phyloP scores from a whole-genome alignment of 2,797 vertebrate genomes.

The Xenentodon cancila region DNA sequence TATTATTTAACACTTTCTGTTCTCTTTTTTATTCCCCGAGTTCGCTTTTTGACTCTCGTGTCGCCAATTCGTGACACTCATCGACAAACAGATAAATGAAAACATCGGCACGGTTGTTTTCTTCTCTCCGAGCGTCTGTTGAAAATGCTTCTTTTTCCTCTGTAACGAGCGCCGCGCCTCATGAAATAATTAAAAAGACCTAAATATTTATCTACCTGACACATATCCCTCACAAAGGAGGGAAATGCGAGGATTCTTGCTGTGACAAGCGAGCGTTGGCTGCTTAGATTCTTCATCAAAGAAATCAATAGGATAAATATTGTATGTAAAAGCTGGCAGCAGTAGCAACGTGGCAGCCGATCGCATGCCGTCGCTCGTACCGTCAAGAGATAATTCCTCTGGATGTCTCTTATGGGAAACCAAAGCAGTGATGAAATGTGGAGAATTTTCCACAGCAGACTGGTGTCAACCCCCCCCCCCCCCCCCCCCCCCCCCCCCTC shows the following conservation, averaged over 20 bases:
- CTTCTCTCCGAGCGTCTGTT: conserved; percentile 26
- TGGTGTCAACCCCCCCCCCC: conserved; percentile 3
- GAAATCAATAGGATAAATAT: conserved; percentile 78
- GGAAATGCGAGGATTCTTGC: conserved; percentile 42
- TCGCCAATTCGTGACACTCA: conserved; percentile 2
- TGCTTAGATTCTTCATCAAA: conserved; percentile 70
- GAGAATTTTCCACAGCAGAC: conserved; percentile 26
- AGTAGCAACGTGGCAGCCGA: conserved; percentile 57
- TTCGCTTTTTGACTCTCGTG: conserved; percentile 44
- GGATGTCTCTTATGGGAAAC: conserved; percentile 47
- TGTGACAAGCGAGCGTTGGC: conserved; percentile 41
- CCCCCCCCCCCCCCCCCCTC: no score
- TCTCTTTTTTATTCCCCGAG: conserved; percentile 12
- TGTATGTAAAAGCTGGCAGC: conserved; percentile 64
- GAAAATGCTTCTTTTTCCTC: conserved; percentile 46
- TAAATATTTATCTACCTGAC: conserved; percentile 74
- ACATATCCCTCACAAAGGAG: conserved; percentile 55
- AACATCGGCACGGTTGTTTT: conserved; percentile 56
- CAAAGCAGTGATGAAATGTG: conserved; percentile 36
- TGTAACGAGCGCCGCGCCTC: conserved; percentile 48
- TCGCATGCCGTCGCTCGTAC: conserved; percentile 45
- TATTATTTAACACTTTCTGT: conserved; percentile 75
- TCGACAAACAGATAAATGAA: conserved; percentile 72
- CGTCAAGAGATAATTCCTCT: conserved; percentile 72
- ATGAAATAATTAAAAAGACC: conserved; percentile 72